phyloP scores from a whole-genome alignment of 2,888 invertebrate species.

The Oegoconia quadripuncta region DNA sequence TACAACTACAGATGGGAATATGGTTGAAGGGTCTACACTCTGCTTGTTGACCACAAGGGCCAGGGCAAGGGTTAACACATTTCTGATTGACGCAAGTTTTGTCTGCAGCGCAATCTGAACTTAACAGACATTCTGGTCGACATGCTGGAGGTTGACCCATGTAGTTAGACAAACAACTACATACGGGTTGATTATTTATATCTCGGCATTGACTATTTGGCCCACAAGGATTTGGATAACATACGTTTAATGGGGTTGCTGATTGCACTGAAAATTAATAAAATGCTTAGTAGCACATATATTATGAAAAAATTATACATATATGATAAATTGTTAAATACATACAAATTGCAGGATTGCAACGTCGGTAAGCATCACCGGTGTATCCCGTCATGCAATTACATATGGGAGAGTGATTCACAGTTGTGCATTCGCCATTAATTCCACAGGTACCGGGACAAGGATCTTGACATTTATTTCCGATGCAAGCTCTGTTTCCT shows the following conservation, averaged over 20 bases:
- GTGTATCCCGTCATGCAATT: constrained; percentile 81
- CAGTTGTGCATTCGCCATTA: constrained; percentile 84
- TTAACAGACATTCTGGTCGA: constrained; percentile 83
- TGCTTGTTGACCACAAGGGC: constrained; percentile 84
- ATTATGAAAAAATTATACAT: constrained; percentile 1
- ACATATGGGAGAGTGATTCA: constrained; percentile 85
- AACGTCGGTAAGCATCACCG: constrained; percentile 80
- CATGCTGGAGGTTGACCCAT: constrained; percentile 84
- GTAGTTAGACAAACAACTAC: constrained; percentile 84
- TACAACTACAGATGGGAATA: constrained; percentile 85
- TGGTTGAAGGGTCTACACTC: constrained; percentile 85
- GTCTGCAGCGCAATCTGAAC: constrained; percentile 81
- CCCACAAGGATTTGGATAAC: constrained; percentile 81
- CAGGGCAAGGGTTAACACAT: constrained; percentile 85
- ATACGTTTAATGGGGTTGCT: constrained; percentile 63
- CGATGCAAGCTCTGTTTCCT: constrained; percentile 84
- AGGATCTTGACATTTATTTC: constrained; percentile 86
- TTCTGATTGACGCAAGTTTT: constrained; percentile 84
- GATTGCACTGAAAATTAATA: constrained; percentile 53
- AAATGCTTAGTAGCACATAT: constrained; percentile 3
- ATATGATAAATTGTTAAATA: constrained; percentile 19
- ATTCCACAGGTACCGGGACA: constrained; percentile 87
- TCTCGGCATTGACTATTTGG: constrained; percentile 80
- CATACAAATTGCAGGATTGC: constrained; percentile 62
- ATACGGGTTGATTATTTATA: constrained; percentile 80